Evolutionary conservation across 1,140 invertebrate species (phyloP).

Genomic region (Carcinoscorpius rotundicauda): DNA sequence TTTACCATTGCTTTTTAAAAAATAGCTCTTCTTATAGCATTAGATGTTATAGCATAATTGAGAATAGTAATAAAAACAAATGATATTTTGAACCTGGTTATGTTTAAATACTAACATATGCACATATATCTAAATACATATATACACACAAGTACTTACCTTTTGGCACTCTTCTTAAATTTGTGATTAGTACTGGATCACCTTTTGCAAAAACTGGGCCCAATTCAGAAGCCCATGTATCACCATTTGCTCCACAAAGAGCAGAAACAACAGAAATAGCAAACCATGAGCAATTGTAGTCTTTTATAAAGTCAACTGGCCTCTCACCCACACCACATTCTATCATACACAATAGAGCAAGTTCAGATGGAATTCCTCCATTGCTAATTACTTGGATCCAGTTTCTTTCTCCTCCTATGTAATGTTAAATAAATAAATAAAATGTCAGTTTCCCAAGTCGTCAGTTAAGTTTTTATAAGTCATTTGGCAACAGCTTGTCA

Average conservation of each 20-base stretch:
- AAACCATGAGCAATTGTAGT: conserved; percentile 69
- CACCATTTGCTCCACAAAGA: conserved; percentile 70
- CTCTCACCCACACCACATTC: conserved; percentile 59
- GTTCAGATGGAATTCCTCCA: conserved; percentile 64
- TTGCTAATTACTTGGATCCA: conserved; percentile 88
- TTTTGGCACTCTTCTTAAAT: conserved; percentile 56
- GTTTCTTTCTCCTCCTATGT: conserved; percentile 63
- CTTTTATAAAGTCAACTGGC: conserved; percentile 59
- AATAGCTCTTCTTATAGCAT: too few relatives aligned
- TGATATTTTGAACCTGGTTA: too few relatives aligned
- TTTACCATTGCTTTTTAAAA: too few relatives aligned
- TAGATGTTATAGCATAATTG: too few relatives aligned
- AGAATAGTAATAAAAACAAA: too few relatives aligned
- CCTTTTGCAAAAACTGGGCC: conserved; percentile 55
- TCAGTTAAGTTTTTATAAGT: too few relatives aligned
- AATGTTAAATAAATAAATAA: conserved; percentile 14
- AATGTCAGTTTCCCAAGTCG: background rate
- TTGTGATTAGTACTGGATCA: conserved; percentile 64
- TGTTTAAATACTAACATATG: too few relatives aligned
- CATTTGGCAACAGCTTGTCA: background rate
- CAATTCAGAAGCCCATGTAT: conserved; percentile 84
- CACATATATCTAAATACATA: too few relatives aligned
- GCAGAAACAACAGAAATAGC: conserved; percentile 58
- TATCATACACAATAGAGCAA: conserved; percentile 64
- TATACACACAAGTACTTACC: conserved; percentile 34